Evolutionary conservation across 2,888 invertebrate genomes (phyloP), one percentile per base, ranked within the genome.

Genomic region (Eudasyphora cyanicolor): DNA sequence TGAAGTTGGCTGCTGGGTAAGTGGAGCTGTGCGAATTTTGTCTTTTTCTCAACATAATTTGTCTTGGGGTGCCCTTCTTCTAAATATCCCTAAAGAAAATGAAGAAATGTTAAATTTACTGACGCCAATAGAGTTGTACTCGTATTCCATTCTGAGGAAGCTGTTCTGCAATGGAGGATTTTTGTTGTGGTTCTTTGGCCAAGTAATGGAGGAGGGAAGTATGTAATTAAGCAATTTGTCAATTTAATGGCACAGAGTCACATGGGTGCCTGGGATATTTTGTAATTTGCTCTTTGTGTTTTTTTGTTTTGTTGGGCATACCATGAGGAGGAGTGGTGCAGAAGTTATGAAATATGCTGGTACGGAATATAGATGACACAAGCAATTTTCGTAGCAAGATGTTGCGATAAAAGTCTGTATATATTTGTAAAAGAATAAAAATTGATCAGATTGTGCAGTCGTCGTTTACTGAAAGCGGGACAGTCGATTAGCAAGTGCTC

Each of bases 171-270:
- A 14, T 5, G 10, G 27, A 14, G 14, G 19, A 62, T 5, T 21
- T 19, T 12, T 67, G 64, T 21, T 64, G 49, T 35, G 29, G 64
- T 19, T 76, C n/a, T n/a, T n/a, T n/a, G n/a, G n/a, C n/a, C n/a
- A n/a, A 67, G 74, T 75, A 51, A 81, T 80, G 74, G n/a, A n/a
- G n/a, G n/a, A n/a, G n/a, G 84, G 85, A 84, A 85, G 84, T 85
- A 60, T 75, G 84, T 84, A 85, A 85, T 85, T 85, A 84, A 82
- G 79, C 79, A 79, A 85, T 85, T 85, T 85, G 85, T 85, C 79
- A 85, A 57, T 82, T 82, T 81, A 78, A 81, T 81, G 81, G 79
- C 81, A 84, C 27, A 21, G n/a, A n/a, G n/a, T n/a, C n/a, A n/a
- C n/a, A n/a, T n/a, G n/a, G n/a, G n/a, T n/a, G n/a, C n/a, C n/a